Conservation (phyloP, 2,888 invertebrate genomes). For the Phania funesta region DNA sequence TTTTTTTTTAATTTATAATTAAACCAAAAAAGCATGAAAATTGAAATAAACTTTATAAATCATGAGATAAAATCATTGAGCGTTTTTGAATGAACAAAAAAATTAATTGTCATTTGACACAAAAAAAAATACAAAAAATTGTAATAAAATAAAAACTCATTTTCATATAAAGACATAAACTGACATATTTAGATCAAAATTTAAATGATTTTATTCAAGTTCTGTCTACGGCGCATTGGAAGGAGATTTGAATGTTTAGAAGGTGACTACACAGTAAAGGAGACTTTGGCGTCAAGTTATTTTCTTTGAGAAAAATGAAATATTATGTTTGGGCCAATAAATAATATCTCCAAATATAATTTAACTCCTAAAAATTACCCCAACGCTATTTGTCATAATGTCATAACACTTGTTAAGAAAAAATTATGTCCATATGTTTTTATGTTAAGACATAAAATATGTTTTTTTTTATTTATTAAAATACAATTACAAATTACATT, state of each 20-base stretch:
- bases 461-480: too few relatives aligned
- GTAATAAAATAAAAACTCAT: conserved; percentile 3
- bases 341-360: too few relatives aligned
- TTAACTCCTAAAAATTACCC: too few relatives aligned
- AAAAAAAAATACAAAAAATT: background rate
- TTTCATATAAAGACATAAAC: conserved; percentile 17
- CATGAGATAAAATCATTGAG: conserved; percentile 40
- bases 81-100: conserved; percentile 16
- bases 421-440: background rate
- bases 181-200: conserved; percentile 52
- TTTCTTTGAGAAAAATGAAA: too few relatives aligned
- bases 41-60: conserved; percentile 2
- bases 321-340: too few relatives aligned
- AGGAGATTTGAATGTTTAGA: background rate
- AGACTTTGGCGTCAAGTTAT: too few relatives aligned
- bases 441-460: conserved; percentile 9
- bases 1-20: background rate
- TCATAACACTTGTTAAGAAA: too few relatives aligned
- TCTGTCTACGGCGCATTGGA: background rate
- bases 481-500: too few relatives aligned
- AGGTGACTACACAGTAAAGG: background rate
- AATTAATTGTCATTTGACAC: conserved; percentile 55
- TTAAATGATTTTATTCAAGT: conserved; percentile 7
- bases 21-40: background rate
- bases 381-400: too few relatives aligned